Evolutionary conservation across 1,140 invertebrate species (phyloP), one percentile per base, ranked within the genome.

Genomic region (Caenorhabditis briggsae): DNA sequence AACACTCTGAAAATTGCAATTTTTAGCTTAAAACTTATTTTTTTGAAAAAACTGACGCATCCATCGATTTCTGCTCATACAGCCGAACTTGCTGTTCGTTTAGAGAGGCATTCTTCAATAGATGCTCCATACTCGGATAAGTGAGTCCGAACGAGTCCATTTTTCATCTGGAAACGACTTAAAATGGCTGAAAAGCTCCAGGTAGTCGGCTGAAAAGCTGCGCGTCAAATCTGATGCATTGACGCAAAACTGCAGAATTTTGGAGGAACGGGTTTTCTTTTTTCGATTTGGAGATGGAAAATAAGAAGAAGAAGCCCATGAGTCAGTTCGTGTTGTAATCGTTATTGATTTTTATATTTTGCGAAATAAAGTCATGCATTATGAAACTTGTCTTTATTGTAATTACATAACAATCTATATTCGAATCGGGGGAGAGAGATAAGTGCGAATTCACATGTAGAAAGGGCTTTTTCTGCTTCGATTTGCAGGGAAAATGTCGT

Each of bases 11-110:
- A 78, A 78, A 25, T 9, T 70, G 41, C n/a, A n/a, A n/a, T 70
- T 46, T 70, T 70, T 16, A 25, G 5, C 50, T 23, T 6, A 78
- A 78, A 50, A 59, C 18, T 18, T 18, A 58, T 65, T 23, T 23
- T 70, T n/a, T 18, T 7, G 6, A 5, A 70, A 70, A 46, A 70
- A 70, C 64, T 43, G 7, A 70, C 64, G 5, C 0, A 70, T 70
- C 64, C 12, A 46, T 5, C 18, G 43, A 50, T 78, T 78, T 78
- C 46, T 78, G 70, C 70, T 78, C 70, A 50, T 43, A 78, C 33
- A 23, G 43, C 16, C 70, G 33, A 8, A 12, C 23, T 50, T 78
- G 70, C 11, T 78, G 70, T 14, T 78, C 70, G 8, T 46, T 20
- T 2, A 78, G 70, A 3, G 5, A 18, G 20, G 33, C 5, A 12